phyloP scores from a whole-genome alignment of 1,140 invertebrate genomes.

The Drosophila saltans region DNA sequence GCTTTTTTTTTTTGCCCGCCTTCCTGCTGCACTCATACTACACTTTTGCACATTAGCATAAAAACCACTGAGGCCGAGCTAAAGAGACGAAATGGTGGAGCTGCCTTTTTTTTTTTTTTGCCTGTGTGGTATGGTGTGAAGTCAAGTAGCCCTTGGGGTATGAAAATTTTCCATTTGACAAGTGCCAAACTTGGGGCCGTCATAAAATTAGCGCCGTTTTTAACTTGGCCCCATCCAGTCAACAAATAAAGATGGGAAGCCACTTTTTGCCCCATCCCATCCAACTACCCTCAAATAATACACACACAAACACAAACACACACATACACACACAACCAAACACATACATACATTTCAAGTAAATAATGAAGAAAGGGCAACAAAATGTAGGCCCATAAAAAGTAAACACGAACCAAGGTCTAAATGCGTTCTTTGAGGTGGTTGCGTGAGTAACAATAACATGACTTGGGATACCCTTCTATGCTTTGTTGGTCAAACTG shows the following conservation, averaged over 20 bases:
- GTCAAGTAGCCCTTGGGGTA: constrained; percentile 44
- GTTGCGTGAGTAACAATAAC: constrained; percentile 26
- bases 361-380: constrained; percentile 40
- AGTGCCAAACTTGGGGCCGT: constrained; percentile 66
- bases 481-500: no score
- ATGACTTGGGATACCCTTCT: no score
- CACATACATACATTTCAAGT: constrained; percentile 17
- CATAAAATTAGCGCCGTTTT: constrained; percentile 75
- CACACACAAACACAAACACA: background rate
- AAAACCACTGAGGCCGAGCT: constrained; percentile 47
- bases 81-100: constrained; percentile 9
- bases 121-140: constrained; percentile 7
- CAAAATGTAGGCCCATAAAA: constrained; percentile 42
- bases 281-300: background rate
- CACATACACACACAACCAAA: constrained; percentile 6
- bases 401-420: constrained; percentile 28
- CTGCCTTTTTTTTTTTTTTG: constrained; percentile 8
- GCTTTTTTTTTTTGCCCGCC: background rate
- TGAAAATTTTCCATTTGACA: constrained; percentile 60
- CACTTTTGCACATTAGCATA: constrained; percentile 61
- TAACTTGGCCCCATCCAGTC: constrained; percentile 38
- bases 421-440: constrained; percentile 22
- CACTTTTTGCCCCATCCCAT: constrained; percentile 3
- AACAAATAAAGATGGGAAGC: constrained; percentile 38
- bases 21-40: constrained; percentile 6